Percentiles rank a stretch among this genome's conserved stretches.
Evolutionary conservation across 2,797 vertebrate species (phyloP).

Genomic region (Kryptolebias ocellatus): DNA sequence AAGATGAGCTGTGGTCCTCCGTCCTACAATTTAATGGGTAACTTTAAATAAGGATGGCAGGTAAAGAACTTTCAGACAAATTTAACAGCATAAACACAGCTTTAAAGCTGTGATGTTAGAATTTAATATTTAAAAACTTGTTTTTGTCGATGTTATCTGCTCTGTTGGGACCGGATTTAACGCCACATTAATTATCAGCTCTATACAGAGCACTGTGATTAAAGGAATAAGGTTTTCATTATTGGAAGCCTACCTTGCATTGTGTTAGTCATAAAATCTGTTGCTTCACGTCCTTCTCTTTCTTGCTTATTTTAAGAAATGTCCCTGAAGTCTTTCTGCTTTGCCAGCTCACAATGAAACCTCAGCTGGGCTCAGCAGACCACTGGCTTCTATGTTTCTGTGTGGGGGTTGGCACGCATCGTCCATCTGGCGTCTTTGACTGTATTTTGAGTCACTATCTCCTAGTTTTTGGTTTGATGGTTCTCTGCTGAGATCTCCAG

Average conservation of each 20-base stretch:
- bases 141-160: no score
- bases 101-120: no score
- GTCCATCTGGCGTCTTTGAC: neutral
- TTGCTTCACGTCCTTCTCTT: neutral
- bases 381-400: conserved; percentile 3
- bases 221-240: no score
- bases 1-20: no score
- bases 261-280: neutral
- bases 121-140: no score
- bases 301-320: neutral
- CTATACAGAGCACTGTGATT: no score
- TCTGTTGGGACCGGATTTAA: no score
- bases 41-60: no score
- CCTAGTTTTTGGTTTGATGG: neutral
- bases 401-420: neutral
- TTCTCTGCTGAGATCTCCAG: neutral
- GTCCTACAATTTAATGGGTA: no score
- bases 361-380: neutral
- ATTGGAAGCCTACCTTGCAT: neutral
- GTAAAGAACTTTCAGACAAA: no score
- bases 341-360: neutral
- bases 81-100: no score
- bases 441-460: conserved; percentile 3
- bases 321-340: neutral
- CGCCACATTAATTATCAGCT: no score